phyloP scores from a whole-genome alignment of 2,888 invertebrate genomes.

The Andrena flavipes region DNA sequence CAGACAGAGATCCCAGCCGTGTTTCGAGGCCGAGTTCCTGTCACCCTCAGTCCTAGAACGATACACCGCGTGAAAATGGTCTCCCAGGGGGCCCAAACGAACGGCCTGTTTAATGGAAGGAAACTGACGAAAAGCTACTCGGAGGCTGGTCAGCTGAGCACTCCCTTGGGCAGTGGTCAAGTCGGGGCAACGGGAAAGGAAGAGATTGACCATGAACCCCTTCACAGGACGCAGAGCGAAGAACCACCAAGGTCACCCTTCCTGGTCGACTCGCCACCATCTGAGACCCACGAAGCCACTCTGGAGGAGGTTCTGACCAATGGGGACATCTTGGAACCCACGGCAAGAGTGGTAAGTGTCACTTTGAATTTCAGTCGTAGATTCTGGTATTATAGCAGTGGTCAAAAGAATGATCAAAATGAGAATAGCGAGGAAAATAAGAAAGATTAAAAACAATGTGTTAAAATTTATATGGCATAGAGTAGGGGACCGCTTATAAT shows the following conservation, averaged over 20 bases:
- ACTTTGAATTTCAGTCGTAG: background rate
- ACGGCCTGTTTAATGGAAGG: slow-evolving; percentile 91
- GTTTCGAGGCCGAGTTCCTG: slow-evolving; percentile 85
- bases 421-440: too few relatives aligned
- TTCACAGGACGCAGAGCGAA: slow-evolving; percentile 94
- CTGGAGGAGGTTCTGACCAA: slow-evolving; percentile 73
- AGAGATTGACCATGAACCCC: slow-evolving; percentile 89
- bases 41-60: slow-evolving; percentile 92
- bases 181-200: slow-evolving; percentile 69
- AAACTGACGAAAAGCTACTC: slow-evolving; percentile 94
- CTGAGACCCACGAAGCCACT: slow-evolving; percentile 63
- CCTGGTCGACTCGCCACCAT: slow-evolving; percentile 87
- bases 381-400: background rate
- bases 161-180: slow-evolving; percentile 78
- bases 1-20: slow-evolving; percentile 93
- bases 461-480: too few relatives aligned
- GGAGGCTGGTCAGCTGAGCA: slow-evolving; percentile 88
- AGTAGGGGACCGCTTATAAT: too few relatives aligned
- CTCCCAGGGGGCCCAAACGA: slow-evolving; percentile 95
- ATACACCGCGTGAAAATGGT: slow-evolving; percentile 95
- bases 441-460: too few relatives aligned
- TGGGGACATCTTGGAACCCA: slow-evolving; percentile 70
- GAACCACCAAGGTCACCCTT: slow-evolving; percentile 93
- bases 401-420: background rate
- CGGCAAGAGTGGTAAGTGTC: slow-evolving; percentile 51